Conservation (phyloP, 2,888 invertebrate genomes). For the Andrena chrysosceles region DNA sequence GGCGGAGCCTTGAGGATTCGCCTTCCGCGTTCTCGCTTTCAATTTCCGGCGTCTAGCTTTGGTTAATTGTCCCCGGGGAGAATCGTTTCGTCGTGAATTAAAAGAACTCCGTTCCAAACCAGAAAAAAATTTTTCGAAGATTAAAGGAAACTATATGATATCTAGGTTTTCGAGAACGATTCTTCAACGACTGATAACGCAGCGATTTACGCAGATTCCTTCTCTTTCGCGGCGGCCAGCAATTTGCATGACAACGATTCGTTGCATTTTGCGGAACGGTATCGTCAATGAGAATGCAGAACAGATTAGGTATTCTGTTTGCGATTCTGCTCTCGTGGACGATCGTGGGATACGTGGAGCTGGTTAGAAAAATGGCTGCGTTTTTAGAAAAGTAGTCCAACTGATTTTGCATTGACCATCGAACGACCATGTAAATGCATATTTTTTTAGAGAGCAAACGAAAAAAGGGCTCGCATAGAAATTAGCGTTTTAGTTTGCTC, state of each 20-base stretch:
- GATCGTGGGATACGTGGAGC: neutral
- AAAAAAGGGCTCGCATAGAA: too few relatives aligned
- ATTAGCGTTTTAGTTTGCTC: too few relatives aligned
- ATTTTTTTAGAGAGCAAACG: too few relatives aligned
- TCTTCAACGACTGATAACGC: conserved; percentile 31
- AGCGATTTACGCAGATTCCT: conserved; percentile 32
- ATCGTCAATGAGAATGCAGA: conserved; percentile 25
- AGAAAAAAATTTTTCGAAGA: neutral
- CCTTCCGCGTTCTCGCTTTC: conserved; percentile 32
- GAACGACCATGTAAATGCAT: too few relatives aligned
- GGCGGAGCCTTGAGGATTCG: conserved; percentile 24
- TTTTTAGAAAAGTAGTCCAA: too few relatives aligned
- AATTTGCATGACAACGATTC: conserved; percentile 36
- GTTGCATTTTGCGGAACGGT: conserved; percentile 28
- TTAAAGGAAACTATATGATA: neutral
- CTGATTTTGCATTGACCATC: too few relatives aligned
- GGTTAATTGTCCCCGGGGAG: conserved; percentile 38
- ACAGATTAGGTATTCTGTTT: neutral
- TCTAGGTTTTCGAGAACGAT: neutral
- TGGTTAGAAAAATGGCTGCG: neutral
- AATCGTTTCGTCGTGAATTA: conserved; percentile 20
- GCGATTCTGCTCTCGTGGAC: neutral
- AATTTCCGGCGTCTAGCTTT: conserved; percentile 32
- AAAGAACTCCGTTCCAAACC: conserved; percentile 19
- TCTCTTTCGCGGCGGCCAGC: conserved; percentile 22